These are phyloP conservation scores for Aplodontia rufa DNA, from an alignment of 2,113 vertebrate species.

Conservation along the genomic window DNA sequence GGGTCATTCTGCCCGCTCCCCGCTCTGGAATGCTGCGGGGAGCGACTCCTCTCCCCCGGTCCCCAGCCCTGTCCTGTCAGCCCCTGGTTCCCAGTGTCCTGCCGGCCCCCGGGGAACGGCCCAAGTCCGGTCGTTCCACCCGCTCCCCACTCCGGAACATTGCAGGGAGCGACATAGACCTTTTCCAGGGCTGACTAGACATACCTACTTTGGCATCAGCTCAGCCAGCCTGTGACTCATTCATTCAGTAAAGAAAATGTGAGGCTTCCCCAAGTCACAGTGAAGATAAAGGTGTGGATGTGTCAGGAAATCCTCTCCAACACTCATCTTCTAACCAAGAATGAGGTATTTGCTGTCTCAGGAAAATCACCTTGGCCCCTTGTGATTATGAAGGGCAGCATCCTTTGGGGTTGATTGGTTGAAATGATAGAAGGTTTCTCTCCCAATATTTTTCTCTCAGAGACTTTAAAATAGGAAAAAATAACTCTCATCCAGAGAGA, in stretches of 20 bases:
- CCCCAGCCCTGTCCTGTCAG: too few species aligned
- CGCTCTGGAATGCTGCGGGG: too few species aligned
- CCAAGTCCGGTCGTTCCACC: too few species aligned
- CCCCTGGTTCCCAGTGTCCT: too few species aligned
- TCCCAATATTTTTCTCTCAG: not conserved
- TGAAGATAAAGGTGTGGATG: not conserved
- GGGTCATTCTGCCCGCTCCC: too few species aligned
- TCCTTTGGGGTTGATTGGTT: not conserved
- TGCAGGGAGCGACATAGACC: too few species aligned
- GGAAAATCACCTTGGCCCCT: not conserved
- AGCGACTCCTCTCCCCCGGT: too few species aligned
- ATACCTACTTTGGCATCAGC: not conserved
- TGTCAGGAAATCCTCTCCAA: not conserved
- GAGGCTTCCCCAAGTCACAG: not conserved
- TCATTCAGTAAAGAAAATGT: not conserved
- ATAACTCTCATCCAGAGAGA: not conserved
- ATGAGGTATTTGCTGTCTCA: not conserved
- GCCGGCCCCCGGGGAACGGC: too few species aligned
- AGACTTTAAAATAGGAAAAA: not conserved
- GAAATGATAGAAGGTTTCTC: not conserved
- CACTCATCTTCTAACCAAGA: not conserved
- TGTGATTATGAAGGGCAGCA: not conserved
- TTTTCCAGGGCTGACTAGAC: not conserved
- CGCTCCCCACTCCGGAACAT: too few species aligned
- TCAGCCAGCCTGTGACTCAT: too few species aligned